Conservation (phyloP, 2,888 invertebrate species). For the Thera obeliscata region DNA sequence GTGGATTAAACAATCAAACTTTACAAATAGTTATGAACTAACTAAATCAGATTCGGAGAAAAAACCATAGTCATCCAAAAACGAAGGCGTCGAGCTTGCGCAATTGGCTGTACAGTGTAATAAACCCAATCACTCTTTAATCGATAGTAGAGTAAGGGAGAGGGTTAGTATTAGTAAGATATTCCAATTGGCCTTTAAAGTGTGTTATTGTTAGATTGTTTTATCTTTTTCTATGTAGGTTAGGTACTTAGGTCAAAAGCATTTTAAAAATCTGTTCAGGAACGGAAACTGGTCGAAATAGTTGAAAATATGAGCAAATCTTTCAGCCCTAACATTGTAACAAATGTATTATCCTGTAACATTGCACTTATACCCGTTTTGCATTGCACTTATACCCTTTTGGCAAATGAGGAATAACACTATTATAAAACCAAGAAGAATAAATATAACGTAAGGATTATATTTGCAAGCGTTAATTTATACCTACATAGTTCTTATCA, state of each 20-base stretch:
- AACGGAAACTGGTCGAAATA: too few relatives aligned
- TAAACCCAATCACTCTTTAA: background rate
- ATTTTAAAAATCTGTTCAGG: background rate
- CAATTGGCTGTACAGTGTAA: background rate
- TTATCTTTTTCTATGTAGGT: background rate
- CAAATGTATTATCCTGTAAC: background rate
- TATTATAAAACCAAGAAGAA: slow-evolving; percentile 3
- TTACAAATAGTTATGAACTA: too few relatives aligned
- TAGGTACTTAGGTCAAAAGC: background rate
- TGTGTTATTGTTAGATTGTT: background rate
- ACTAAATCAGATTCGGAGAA: too few relatives aligned
- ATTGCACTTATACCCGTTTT: too few relatives aligned
- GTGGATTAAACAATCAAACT: too few relatives aligned
- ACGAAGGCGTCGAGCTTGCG: background rate
- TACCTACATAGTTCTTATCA: slow-evolving; percentile 54
- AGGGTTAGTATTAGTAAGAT: background rate
- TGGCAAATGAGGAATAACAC: background rate
- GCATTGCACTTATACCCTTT: too few relatives aligned
- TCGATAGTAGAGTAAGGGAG: background rate
- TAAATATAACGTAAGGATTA: slow-evolving; percentile 43
- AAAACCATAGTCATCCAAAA: background rate
- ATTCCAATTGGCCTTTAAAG: background rate
- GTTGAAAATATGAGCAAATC: background rate
- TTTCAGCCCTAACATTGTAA: background rate
- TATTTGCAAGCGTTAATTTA: slow-evolving; percentile 53